These are phyloP conservation scores for Phataginus tricuspis DNA, from an alignment of 2,797 vertebrate species.

Conservation along the genomic window DNA sequence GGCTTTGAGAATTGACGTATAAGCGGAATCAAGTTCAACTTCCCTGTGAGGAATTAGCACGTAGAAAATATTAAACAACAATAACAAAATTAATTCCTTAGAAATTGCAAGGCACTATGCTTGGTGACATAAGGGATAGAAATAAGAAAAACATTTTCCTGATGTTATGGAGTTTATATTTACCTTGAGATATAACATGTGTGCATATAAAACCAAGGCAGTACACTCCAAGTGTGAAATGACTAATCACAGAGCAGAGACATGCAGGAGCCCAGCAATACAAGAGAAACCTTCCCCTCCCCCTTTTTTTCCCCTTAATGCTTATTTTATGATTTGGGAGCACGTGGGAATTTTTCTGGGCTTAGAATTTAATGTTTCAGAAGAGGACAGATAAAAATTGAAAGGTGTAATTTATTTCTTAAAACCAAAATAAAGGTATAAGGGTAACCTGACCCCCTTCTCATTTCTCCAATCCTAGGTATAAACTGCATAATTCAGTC, in stretches of 20 bases:
- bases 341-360: background rate
- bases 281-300: background rate
- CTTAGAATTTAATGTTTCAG: slow-evolving; percentile 33
- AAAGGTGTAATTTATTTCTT: background rate
- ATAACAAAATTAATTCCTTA: slow-evolving; percentile 35
- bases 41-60: background rate
- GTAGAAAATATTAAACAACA: background rate
- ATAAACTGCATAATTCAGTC: background rate
- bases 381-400: background rate
- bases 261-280: background rate
- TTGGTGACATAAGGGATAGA: background rate
- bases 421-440: slow-evolving; percentile 34
- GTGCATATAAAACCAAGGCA: background rate
- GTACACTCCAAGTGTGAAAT: background rate
- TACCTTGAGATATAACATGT: background rate
- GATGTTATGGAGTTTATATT: background rate
- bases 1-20: background rate
- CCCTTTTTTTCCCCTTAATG: background rate
- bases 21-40: background rate
- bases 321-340: slow-evolving; percentile 33
- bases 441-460: background rate
- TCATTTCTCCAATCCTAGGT: background rate
- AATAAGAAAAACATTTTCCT: background rate
- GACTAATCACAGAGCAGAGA: background rate
- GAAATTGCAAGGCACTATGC: background rate